Percentiles rank a stretch among this genome's conserved stretches.
phyloP scores from a whole-genome alignment of 2,888 invertebrate genomes.

The Orgyia antiqua region DNA sequence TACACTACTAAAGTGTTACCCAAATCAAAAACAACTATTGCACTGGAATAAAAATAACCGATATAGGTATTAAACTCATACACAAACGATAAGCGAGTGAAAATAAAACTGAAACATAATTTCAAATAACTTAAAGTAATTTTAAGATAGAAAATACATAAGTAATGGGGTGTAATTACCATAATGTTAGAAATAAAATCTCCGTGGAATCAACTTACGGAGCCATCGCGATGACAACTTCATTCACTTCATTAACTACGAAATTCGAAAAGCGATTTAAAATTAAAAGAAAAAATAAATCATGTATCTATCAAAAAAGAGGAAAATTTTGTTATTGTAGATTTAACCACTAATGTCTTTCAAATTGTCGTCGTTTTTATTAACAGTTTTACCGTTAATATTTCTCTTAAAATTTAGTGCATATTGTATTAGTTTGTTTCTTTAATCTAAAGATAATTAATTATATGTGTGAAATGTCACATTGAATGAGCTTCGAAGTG shows the following conservation, averaged over 20 bases:
- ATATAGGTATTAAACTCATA: no score
- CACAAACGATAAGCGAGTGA: no score
- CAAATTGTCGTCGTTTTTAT: constrained; percentile 73
- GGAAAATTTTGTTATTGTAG: constrained; percentile 73
- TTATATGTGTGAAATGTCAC: constrained; percentile 68
- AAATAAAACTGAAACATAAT: no score
- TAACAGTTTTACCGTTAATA: constrained; percentile 68
- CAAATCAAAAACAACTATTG: no score
- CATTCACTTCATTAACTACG: constrained; percentile 44
- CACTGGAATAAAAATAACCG: no score
- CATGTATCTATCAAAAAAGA: constrained; percentile 71
- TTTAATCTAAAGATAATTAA: constrained; percentile 64
- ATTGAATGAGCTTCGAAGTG: constrained; percentile 77
- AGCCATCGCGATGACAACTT: constrained; percentile 67
- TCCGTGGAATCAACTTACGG: constrained; percentile 23
- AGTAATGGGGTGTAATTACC: constrained; percentile 11
- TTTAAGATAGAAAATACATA: no score
- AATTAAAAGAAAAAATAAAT: constrained; percentile 66
- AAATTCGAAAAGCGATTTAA: constrained; percentile 71
- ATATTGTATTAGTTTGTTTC: constrained; percentile 63
- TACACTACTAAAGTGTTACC: constrained; percentile 24
- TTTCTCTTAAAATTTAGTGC: constrained; percentile 67
- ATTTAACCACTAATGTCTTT: constrained; percentile 73
- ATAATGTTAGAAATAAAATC: constrained; percentile 31
- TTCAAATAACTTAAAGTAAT: no score